Conservation (phyloP, 2,797 vertebrate genomes). For the Danio albolineatus region DNA sequence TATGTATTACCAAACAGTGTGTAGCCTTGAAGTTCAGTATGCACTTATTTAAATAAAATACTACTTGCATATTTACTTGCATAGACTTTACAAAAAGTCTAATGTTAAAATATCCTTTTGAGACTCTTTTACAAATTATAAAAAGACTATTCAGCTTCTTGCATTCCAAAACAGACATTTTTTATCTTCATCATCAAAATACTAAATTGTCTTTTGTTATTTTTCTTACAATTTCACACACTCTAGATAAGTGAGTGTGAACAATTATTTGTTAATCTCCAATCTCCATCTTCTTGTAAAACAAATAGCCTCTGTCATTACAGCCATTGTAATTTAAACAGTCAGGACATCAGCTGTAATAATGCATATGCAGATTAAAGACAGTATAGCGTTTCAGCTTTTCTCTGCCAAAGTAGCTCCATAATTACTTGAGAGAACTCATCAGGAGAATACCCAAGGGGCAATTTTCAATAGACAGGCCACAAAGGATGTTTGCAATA, state of each 20-base stretch:
- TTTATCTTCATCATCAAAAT: neutral
- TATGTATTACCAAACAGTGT: neutral
- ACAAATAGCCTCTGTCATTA: neutral
- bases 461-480: neutral
- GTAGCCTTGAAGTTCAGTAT: neutral
- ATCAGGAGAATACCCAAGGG: neutral
- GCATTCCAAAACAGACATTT: neutral
- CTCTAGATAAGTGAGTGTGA: neutral
- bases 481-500: neutral
- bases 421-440: neutral
- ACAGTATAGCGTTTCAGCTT: neutral
- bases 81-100: neutral
- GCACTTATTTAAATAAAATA: neutral
- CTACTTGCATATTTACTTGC: too few relatives aligned
- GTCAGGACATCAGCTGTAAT: neutral
- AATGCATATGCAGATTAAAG: neutral
- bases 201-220: neutral
- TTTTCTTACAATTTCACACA: neutral
- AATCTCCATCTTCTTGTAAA: neutral
- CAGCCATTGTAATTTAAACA: neutral
- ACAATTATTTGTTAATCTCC: neutral
- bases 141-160: neutral
- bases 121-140: neutral
- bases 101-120: neutral
- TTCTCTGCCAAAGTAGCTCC: neutral